phyloP scores from a whole-genome alignment of 2,888 invertebrate genomes.

The Troides oblongomaculatus region DNA sequence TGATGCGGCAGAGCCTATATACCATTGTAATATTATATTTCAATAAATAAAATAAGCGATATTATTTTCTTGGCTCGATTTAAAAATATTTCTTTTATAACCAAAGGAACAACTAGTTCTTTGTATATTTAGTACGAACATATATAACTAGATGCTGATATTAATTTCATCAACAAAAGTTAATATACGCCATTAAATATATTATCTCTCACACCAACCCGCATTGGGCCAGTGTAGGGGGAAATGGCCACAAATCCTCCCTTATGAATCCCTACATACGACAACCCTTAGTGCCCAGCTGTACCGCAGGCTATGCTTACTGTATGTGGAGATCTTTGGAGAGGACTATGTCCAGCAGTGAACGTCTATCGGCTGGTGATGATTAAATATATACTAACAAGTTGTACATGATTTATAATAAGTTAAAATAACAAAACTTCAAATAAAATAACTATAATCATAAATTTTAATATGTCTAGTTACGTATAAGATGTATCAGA shows the following conservation, averaged over 20 bases:
- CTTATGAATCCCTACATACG: no score
- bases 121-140: neutral
- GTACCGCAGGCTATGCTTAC: no score
- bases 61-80: constrained; percentile 4
- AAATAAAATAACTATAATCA: neutral
- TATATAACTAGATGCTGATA: neutral
- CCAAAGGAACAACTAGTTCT: neutral
- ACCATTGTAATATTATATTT: constrained; percentile 50
- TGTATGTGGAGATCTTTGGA: no score
- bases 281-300: no score
- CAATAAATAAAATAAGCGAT: constrained; percentile 35
- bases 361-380: no score
- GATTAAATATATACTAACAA: no score
- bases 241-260: no score
- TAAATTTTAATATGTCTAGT: neutral
- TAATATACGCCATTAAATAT: neutral
- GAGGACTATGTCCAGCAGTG: no score
- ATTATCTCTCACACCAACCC: no score
- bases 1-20: constrained; percentile 47
- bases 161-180: neutral
- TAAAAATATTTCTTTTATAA: neutral
- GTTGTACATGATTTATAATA: neutral
- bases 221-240: no score
- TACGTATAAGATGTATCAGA: neutral
- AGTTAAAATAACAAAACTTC: neutral